Percentiles rank a stretch among this genome's conserved stretches.
These are phyloP conservation scores for Patella caerulea DNA, from an alignment of 2,888 invertebrate genomes.

Conservation along the genomic window DNA sequence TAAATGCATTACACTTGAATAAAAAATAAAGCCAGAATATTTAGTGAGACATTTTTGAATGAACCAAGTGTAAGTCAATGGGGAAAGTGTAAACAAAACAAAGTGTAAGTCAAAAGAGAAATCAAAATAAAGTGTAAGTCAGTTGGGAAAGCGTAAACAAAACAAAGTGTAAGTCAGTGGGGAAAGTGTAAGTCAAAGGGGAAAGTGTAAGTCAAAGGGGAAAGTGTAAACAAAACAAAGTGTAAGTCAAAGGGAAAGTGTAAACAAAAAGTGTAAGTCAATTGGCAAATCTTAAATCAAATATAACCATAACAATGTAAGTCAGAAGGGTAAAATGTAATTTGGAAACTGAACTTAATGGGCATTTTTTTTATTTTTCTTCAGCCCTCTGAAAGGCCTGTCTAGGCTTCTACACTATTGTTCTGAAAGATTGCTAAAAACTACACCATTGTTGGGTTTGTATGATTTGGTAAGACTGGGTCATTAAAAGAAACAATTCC, in stretches of 20 bases:
- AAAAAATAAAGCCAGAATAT: too few relatives aligned
- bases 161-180: not conserved
- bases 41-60: too few relatives aligned
- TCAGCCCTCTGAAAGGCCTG: not conserved
- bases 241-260: too few relatives aligned
- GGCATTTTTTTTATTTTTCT: constrained; percentile 4
- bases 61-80: too few relatives aligned
- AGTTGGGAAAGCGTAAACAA: not conserved
- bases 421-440: constrained; percentile 4
- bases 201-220: constrained; percentile 8
- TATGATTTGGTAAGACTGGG: constrained; percentile 56
- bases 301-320: too few relatives aligned
- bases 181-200: constrained; percentile 8
- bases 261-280: too few relatives aligned
- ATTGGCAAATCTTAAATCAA: too few relatives aligned
- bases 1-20: too few relatives aligned
- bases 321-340: too few relatives aligned
- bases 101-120: not conserved
- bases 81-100: too few relatives aligned
- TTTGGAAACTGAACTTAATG: not conserved
- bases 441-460: constrained; percentile 46
- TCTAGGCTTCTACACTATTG: not conserved
- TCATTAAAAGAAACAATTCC: constrained; percentile 13
- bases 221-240: constrained; percentile 5
- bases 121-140: constrained; percentile 17